These are phyloP conservation scores for Koerneria pararmatus DNA, from an alignment of 2,888 invertebrate species.

Conservation along the genomic window DNA sequence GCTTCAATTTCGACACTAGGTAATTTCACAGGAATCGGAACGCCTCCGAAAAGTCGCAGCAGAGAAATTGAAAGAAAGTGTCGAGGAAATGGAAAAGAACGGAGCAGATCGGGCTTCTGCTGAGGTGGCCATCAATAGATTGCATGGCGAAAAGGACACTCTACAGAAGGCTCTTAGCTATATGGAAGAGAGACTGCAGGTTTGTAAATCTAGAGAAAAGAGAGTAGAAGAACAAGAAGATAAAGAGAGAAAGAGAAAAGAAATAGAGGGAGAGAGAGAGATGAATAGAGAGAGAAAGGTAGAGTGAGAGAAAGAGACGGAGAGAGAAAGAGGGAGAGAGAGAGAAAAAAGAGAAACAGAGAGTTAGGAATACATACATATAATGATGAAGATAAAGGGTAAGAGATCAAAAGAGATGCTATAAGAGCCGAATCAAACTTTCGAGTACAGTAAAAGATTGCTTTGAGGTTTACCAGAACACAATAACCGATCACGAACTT, in stretches of 20 bases:
- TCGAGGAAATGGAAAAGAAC: not conserved
- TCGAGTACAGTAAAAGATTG: not conserved
- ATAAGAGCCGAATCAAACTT: too few relatives aligned
- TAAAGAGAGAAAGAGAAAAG: not conserved
- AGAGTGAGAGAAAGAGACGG: too few relatives aligned
- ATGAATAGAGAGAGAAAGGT: too few relatives aligned
- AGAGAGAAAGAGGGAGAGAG: too few relatives aligned
- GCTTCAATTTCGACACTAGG: too few relatives aligned
- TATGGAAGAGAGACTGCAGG: conserved; percentile 50
- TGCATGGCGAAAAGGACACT: conserved; percentile 37
- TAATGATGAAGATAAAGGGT: too few relatives aligned
- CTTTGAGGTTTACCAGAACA: conserved; percentile 46
- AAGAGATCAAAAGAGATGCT: too few relatives aligned
- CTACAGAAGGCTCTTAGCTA: conserved; percentile 46
- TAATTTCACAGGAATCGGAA: too few relatives aligned
- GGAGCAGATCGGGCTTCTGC: not conserved
- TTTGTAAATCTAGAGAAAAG: not conserved
- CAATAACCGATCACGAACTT: conserved; percentile 51
- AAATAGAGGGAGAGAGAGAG: too few relatives aligned
- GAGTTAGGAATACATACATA: too few relatives aligned
- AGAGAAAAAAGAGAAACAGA: too few relatives aligned
- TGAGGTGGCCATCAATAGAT: not conserved
- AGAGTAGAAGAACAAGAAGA: not conserved
- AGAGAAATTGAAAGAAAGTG: not conserved
- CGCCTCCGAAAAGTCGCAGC: not conserved